phyloP scores from a whole-genome alignment of 1,140 invertebrate genomes.

The Euborellia annulipes region DNA sequence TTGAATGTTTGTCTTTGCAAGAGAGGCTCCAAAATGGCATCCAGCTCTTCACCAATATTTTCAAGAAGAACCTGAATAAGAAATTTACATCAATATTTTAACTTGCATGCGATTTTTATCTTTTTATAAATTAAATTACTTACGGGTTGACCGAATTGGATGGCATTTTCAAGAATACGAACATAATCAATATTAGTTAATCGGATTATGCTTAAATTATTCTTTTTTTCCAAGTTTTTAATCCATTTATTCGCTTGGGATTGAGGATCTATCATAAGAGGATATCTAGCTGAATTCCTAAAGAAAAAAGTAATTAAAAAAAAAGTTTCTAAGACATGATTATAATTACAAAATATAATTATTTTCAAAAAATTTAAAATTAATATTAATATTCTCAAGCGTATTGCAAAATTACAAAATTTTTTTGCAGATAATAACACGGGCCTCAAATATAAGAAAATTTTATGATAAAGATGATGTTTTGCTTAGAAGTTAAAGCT shows the following conservation, averaged over 20 bases:
- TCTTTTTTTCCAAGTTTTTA: constrained; percentile 81
- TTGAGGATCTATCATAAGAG: constrained; percentile 90
- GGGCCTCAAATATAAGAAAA: no score
- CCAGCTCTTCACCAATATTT: constrained; percentile 76
- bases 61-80: constrained; percentile 58
- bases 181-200: constrained; percentile 69
- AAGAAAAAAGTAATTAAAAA: constrained; percentile 9
- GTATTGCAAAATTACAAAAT: no score
- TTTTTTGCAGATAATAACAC: no score
- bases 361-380: neutral
- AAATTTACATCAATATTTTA: constrained; percentile 12
- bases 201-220: constrained; percentile 68
- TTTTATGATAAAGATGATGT: no score
- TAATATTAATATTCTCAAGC: neutral
- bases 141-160: constrained; percentile 80
- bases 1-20: constrained; percentile 78
- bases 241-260: constrained; percentile 89
- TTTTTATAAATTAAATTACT: constrained; percentile 8
- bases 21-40: constrained; percentile 76
- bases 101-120: neutral
- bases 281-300: constrained; percentile 70
- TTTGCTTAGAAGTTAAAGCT: no score
- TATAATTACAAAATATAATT: neutral
- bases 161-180: constrained; percentile 73
- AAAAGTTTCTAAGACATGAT: constrained; percentile 1